These are phyloP conservation scores for Caprella mutica DNA, from an alignment of 2,888 invertebrate species.

Conservation along the genomic window DNA sequence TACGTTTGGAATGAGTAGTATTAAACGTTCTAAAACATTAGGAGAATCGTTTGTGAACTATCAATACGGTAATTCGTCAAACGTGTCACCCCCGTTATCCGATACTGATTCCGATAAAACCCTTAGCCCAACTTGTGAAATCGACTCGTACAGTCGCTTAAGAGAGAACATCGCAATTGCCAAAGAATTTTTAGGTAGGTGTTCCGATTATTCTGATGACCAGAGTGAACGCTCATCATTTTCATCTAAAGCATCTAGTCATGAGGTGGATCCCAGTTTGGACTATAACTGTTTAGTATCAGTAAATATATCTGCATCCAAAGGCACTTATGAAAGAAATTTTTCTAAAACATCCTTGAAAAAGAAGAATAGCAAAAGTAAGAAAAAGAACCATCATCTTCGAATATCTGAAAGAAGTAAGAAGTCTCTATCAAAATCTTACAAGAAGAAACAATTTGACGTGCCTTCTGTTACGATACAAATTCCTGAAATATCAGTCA, in stretches of 20 bases:
- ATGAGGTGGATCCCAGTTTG: not conserved
- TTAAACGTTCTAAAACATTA: conserved; percentile 1
- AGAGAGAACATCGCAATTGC: conserved; percentile 14
- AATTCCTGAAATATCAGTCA: conserved; percentile 17
- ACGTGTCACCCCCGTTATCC: no score
- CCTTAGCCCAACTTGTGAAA: not conserved
- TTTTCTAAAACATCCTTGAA: not conserved
- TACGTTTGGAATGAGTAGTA: not conserved
- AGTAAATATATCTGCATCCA: not conserved
- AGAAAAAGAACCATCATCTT: not conserved
- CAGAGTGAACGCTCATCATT: not conserved
- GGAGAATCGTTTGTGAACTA: not conserved
- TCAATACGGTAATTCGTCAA: not conserved
- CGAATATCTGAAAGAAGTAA: no score
- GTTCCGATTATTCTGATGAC: not conserved
- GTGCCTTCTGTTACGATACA: not conserved
- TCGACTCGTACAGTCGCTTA: conserved; percentile 8
- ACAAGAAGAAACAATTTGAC: not conserved
- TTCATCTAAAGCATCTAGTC: conserved; percentile 6
- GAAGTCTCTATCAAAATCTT: not conserved
- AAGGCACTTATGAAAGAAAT: not conserved
- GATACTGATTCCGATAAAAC: not conserved
- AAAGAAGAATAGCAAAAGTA: not conserved
- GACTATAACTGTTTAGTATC: no score
- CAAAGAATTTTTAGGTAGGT: conserved; percentile 9